These are phyloP conservation scores for Diloba caeruleocephala DNA, from an alignment of 2,888 invertebrate genomes.

Conservation along the genomic window DNA sequence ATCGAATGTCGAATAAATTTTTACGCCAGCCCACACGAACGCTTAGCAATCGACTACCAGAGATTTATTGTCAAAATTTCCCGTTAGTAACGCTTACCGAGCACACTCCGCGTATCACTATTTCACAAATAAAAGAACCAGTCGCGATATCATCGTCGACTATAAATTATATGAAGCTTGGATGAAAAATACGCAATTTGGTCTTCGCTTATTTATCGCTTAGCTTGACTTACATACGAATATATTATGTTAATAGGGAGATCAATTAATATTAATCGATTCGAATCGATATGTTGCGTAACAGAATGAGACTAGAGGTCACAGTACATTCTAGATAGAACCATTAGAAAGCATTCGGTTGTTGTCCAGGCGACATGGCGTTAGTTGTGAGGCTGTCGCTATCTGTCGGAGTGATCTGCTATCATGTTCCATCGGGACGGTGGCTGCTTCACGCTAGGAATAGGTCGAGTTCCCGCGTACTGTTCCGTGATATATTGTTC, in stretches of 20 bases:
- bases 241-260: constrained; percentile 76
- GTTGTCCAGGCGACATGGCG: constrained; percentile 66
- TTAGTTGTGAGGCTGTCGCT: constrained; percentile 70
- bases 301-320: constrained; percentile 45
- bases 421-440: constrained; percentile 83
- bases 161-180: constrained; percentile 86
- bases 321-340: constrained; percentile 53
- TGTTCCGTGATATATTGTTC: constrained; percentile 87
- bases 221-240: constrained; percentile 79
- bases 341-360: constrained; percentile 61
- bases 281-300: constrained; percentile 59
- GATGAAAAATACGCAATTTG: constrained; percentile 87
- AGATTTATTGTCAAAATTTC: constrained; percentile 88
- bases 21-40: constrained; percentile 85
- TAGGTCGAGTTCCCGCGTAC: constrained; percentile 88
- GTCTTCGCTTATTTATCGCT: constrained; percentile 85
- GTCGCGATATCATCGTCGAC: constrained; percentile 88
- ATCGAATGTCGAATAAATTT: constrained; percentile 83
- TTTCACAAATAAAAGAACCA: constrained; percentile 89
- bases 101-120: constrained; percentile 88
- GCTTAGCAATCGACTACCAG: constrained; percentile 88
- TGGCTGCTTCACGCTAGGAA: constrained; percentile 85
- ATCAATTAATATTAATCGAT: constrained; percentile 63
- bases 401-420: constrained; percentile 81
- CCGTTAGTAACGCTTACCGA: constrained; percentile 89